Conservation (phyloP, 2,113 vertebrate species). For the Semnornis frantzii region DNA sequence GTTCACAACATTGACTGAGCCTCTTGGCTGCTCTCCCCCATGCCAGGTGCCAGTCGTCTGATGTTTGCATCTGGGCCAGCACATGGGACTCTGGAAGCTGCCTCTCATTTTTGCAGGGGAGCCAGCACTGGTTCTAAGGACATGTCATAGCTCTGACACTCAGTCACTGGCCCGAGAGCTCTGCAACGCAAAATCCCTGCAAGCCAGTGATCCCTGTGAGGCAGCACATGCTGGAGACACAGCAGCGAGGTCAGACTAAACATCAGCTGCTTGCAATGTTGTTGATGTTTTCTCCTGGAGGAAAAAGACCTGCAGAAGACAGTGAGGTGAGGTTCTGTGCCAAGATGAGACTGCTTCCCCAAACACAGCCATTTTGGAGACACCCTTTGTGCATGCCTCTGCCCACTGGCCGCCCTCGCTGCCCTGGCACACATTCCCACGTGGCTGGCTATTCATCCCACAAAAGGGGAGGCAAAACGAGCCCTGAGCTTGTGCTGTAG, state of each 20-base stretch:
- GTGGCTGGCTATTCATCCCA: not conserved
- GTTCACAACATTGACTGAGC: rapidly evolving
- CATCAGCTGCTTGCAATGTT: not conserved
- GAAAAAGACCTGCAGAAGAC: not conserved
- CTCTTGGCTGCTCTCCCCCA: not conserved
- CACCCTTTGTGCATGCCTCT: not conserved
- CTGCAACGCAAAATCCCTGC: not conserved
- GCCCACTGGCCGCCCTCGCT: rapidly evolving
- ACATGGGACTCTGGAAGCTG: not conserved
- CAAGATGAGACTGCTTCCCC: not conserved
- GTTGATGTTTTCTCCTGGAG: not conserved
- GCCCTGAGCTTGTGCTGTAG: not conserved
- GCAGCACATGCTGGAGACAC: not conserved
- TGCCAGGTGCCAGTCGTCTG: rapidly evolving
- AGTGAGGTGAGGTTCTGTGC: not conserved
- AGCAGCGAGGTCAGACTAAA: not conserved
- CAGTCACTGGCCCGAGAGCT: not conserved
- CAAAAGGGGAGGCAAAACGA: not conserved
- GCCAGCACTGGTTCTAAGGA: not conserved
- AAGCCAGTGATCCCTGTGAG: not conserved
- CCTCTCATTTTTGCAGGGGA: not conserved
- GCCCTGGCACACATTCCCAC: rapidly evolving
- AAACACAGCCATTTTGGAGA: not conserved
- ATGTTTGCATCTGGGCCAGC: not conserved
- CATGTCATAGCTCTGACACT: rapidly evolving